Evolutionary conservation across 2,888 invertebrate genomes (phyloP).

Genomic region (Dyspetes luteomarginatus): DNA sequence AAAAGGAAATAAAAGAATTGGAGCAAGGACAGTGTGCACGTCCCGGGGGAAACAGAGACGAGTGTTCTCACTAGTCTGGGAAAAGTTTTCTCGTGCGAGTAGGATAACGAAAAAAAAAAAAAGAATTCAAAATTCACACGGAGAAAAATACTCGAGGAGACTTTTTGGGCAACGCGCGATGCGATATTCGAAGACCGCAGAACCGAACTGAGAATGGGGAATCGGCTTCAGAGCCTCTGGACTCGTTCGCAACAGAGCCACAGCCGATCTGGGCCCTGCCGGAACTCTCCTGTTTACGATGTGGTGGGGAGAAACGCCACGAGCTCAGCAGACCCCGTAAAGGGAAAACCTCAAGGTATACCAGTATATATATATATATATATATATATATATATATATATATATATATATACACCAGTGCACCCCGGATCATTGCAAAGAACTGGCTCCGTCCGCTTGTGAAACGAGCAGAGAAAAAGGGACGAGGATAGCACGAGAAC

Average conservation of each 20-base stretch:
- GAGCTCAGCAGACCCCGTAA: conserved; percentile 34
- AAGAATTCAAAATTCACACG: background rate
- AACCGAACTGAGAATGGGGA: conserved; percentile 70
- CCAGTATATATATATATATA: background rate
- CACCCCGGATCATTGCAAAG: conserved; percentile 58
- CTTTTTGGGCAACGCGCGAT: conserved; percentile 35
- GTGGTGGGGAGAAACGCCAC: conserved; percentile 44
- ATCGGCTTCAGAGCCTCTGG: conserved; percentile 60
- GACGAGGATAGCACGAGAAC: conserved; percentile 13
- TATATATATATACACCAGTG: background rate
- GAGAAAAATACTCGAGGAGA: background rate
- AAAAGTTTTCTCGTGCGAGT: no score
- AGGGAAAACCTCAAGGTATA: conserved; percentile 47
- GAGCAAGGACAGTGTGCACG: conserved; percentile 1
- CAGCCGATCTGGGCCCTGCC: conserved; percentile 60
- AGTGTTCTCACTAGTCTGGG: background rate
- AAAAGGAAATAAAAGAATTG: conserved; percentile 20
- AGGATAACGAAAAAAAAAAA: background rate
- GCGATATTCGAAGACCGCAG: conserved; percentile 66
- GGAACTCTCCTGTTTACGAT: conserved; percentile 45
- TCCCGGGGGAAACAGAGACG: conserved; percentile 29
- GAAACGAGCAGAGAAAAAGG: conserved; percentile 16
- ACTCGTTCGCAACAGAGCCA: conserved; percentile 45
- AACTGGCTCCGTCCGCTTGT: conserved; percentile 51
- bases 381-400: background rate